Evolutionary conservation across 2,113 vertebrate genomes (phyloP).

Genomic region (Rhineura floridana): DNA sequence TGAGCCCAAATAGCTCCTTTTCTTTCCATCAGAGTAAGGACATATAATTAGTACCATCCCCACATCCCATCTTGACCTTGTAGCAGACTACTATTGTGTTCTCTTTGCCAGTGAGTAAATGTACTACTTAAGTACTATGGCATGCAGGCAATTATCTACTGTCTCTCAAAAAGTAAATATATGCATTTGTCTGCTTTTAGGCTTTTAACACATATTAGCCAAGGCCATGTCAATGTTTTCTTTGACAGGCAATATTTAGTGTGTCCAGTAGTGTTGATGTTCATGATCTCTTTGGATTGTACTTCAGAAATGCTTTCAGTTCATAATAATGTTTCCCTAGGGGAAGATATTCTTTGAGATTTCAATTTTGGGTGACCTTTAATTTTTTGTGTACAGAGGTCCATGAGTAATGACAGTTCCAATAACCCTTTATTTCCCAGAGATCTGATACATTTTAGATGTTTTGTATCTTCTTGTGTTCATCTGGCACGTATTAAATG

Average conservation of each 20-base stretch:
- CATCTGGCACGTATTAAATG: neutral
- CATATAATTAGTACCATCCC: neutral
- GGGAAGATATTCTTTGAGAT: conserved; percentile 9
- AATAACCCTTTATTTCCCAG: neutral
- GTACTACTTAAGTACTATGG: neutral
- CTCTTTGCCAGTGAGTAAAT: neutral
- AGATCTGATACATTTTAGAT: neutral
- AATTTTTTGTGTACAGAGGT: neutral
- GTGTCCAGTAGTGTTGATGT: neutral
- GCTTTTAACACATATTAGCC: conserved; percentile 15
- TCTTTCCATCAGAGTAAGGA: neutral
- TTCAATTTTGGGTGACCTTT: conserved; percentile 17
- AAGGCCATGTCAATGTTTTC: neutral
- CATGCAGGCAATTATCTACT: neutral
- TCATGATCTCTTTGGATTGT: neutral
- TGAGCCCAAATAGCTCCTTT: neutral
- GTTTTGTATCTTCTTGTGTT: neutral
- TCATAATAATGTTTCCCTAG: neutral
- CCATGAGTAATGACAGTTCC: neutral
- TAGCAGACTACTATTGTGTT: neutral
- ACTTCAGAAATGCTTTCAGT: neutral
- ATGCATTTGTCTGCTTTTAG: neutral
- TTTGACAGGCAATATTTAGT: conserved; percentile 6
- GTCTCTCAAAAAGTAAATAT: neutral
- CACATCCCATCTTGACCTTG: neutral